A percentile compares a stretch with the other conserved stretches of the same genome.
Evolutionary conservation across 2,797 vertebrate genomes (phyloP).

Genomic region (Danio choprae): DNA sequence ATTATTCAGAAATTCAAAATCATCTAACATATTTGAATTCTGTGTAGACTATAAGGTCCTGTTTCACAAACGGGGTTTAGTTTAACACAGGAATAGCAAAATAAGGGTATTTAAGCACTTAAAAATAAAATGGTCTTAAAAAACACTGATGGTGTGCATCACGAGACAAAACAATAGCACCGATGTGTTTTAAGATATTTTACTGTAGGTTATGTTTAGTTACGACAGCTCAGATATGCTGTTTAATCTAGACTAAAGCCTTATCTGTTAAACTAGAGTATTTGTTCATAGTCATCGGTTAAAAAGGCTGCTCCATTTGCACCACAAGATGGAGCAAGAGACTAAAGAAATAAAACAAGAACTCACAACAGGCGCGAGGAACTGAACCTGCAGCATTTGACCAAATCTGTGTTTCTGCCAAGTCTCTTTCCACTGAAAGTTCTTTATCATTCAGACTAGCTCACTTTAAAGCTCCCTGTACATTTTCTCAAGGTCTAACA

Average conservation of each 20-base stretch:
- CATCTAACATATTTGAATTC: neutral
- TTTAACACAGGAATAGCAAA: no score
- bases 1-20: neutral
- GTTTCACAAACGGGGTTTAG: no score
- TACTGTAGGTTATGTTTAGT: no score
- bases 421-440: neutral
- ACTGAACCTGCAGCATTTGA: neutral
- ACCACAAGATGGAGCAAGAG: conserved; percentile 40
- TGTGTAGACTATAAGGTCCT: neutral
- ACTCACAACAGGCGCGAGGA: neutral
- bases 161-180: no score
- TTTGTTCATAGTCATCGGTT: no score
- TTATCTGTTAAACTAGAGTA: no score
- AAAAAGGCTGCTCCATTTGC: neutral
- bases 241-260: no score
- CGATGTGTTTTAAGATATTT: no score
- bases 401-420: conserved; percentile 14
- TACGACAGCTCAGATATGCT: no score
- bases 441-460: neutral
- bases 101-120: no score
- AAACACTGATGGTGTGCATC: no score
- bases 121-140: no score
- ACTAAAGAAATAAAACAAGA: neutral
- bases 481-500: conserved; percentile 3
- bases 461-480: neutral